A percentile compares a stretch with the other conserved stretches of the same genome.
These are phyloP conservation scores for Phasianus colchicus DNA, from an alignment of 2,113 vertebrate species.

Conservation along the genomic window DNA sequence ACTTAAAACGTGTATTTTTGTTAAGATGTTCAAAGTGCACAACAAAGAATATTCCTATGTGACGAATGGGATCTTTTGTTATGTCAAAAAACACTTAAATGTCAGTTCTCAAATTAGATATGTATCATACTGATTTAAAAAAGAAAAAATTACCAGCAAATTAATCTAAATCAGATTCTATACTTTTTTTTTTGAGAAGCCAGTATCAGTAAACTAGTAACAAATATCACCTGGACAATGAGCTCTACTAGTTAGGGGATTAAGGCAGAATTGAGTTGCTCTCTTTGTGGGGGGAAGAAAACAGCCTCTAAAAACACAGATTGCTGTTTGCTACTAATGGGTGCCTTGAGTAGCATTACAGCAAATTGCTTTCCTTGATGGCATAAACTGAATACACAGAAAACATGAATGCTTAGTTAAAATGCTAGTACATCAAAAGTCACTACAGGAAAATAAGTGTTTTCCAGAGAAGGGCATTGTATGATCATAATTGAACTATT, in stretches of 20 bases:
- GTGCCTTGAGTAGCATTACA: slow-evolving; percentile 61
- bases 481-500: background rate
- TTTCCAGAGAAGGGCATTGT: slow-evolving; percentile 3
- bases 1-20: background rate
- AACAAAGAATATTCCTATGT: background rate
- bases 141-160: background rate
- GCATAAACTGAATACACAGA: slow-evolving; percentile 39
- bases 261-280: slow-evolving; percentile 36
- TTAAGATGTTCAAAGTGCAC: background rate
- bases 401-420: slow-evolving; percentile 45
- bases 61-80: background rate
- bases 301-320: slow-evolving; percentile 68
- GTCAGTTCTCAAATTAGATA: no score
- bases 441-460: slow-evolving; percentile 38
- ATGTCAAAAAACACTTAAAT: background rate
- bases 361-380: slow-evolving; percentile 68
- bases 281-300: slow-evolving; percentile 43
- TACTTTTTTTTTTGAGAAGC: background rate
- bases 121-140: background rate
- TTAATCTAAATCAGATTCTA: background rate
- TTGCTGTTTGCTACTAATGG: slow-evolving; percentile 61
- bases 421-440: slow-evolving; percentile 51
- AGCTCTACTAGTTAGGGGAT: slow-evolving; percentile 36
- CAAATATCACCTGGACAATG: slow-evolving; percentile 43
- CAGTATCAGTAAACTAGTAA: background rate